Conservation (phyloP, 1,140 invertebrate genomes). For the Aradophagus sp. region DNA sequence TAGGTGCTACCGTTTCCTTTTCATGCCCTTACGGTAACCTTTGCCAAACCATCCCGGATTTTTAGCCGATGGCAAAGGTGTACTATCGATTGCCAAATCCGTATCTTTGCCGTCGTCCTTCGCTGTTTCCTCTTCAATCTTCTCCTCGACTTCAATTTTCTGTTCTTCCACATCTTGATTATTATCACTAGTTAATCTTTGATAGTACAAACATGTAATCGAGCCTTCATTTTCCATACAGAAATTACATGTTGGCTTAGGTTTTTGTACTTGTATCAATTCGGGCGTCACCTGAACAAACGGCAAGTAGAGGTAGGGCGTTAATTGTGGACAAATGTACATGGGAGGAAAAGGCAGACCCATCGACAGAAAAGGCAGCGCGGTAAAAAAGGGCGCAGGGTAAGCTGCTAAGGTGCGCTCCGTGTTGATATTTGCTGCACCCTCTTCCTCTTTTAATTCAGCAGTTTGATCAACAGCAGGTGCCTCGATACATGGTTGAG, state of each 20-base stretch:
- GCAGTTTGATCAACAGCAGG: conserved; percentile 31
- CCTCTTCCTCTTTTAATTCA: conserved; percentile 20
- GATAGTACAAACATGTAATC: conserved; percentile 70
- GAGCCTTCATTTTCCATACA: conserved; percentile 73
- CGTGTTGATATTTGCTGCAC: conserved; percentile 24
- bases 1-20: conserved; percentile 75
- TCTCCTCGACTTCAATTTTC: conserved; percentile 23
- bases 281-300: conserved; percentile 65
- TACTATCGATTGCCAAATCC: conserved; percentile 55
- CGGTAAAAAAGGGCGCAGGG: conserved; percentile 69
- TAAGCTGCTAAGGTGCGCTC: conserved; percentile 61
- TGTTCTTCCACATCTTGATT: conserved; percentile 30
- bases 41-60: conserved; percentile 82
- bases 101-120: conserved; percentile 59
- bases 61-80: conserved; percentile 65
- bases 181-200: conserved; percentile 26
- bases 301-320: conserved; percentile 69
- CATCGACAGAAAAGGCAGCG: conserved; percentile 72
- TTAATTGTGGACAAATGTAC: conserved; percentile 70
- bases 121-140: conserved; percentile 6
- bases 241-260: conserved; percentile 70
- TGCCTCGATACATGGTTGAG: conserved; percentile 78
- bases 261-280: conserved; percentile 57
- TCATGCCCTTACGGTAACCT: conserved; percentile 76
- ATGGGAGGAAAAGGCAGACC: conserved; percentile 72